Base-by-base conservation (phyloP, 2,113 vertebrate genomes). In the Corydoras sp. region DNA sequence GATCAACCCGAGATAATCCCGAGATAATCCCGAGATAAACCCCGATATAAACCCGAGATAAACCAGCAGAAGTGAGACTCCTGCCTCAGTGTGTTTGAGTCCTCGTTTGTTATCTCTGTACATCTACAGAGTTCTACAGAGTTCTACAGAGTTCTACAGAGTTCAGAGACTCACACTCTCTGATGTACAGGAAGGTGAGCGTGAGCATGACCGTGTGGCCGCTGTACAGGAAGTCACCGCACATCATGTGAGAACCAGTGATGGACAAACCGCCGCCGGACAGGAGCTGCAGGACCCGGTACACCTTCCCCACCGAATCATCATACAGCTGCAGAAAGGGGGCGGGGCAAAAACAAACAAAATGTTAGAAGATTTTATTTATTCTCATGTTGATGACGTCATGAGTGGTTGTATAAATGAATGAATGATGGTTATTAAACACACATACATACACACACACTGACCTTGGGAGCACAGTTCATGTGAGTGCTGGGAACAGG, bases 401-500 rank as follows among this genome's bases (percentile, higher is more conserved):
- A 68, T 48, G 15, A 49, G 10, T 31, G 10, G 56, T n/a, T n/a
- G n/a, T n/a, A n/a, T n/a, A n/a, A n/a, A n/a, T n/a, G n/a, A n/a
- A n/a, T n/a, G 49, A 50, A 50, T 50, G 49, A 6, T 62, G 29
- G 9, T 10, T n/a, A n/a, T n/a, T n/a, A n/a, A n/a, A 58, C 43
- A 10, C 66, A 49, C n/a, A 13, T 12, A 31, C 58, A 4, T 14
- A 18, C n/a, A 12, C 65, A 58, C n/a, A 43, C 55, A 68, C 55
- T 0, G 2, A 94, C 92, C 92, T 94, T 94, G 48, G 92, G 92
- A 85, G 93, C 93, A 76, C 93, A 94, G 82, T 90, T 91, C 89
- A 94, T 92, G 90, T 93, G 92, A 88, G 90, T 91, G 81, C 93
- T 91, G 53, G 93, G 93, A 76, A 92, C 92, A 68, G 93, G 93